phyloP scores from a whole-genome alignment of 2,113 vertebrate genomes.

The Microcebus murinus region DNA sequence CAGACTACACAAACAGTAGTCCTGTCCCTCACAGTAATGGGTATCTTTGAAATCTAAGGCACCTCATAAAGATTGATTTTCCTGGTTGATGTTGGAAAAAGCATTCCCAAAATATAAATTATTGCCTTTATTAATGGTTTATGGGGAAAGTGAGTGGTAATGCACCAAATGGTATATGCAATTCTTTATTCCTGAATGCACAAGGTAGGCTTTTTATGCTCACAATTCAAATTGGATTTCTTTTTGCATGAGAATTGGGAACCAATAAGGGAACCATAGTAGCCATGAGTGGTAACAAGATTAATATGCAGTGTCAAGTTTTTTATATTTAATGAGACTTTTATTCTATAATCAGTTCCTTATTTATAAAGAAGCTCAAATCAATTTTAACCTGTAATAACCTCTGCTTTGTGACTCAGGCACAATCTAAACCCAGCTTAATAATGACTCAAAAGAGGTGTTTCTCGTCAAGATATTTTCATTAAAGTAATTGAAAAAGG shows the following conservation, averaged over 20 bases:
- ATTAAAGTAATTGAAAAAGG: slow-evolving; percentile 9
- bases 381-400: slow-evolving; percentile 37
- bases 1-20: neutral
- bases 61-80: neutral
- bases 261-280: neutral
- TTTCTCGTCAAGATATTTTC: neutral
- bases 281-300: neutral
- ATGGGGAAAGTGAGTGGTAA: neutral
- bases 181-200: neutral
- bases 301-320: neutral
- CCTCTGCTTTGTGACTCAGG: neutral
- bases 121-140: neutral
- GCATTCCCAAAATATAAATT: neutral
- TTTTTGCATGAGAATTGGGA: neutral
- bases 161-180: neutral
- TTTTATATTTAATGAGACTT: slow-evolving; percentile 39
- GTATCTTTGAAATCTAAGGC: neutral
- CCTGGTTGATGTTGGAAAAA: neutral
- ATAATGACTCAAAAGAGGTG: neutral
- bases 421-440: neutral
- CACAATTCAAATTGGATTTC: neutral
- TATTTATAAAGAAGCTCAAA: slow-evolving; percentile 36
- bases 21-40: neutral
- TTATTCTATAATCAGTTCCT: neutral
- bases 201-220: neutral